Evolutionary conservation across 2,113 vertebrate genomes (phyloP), one percentile per base, ranked within the genome.

Genomic region (Amblyopsis rosae): DNA sequence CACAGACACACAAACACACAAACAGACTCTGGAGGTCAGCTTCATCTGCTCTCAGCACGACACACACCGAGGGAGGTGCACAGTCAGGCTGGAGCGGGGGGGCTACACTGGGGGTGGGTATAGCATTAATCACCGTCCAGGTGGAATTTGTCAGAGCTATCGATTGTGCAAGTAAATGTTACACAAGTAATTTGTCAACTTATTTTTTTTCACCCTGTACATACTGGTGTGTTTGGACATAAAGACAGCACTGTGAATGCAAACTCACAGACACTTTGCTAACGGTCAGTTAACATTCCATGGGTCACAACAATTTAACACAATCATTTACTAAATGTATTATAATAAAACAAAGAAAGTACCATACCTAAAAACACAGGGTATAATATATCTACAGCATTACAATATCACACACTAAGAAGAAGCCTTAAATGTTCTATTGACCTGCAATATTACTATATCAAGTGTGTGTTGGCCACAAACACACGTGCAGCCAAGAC

Each of bases 111-210:
- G 77, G 82, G 87, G 79, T 81, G 92, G 89, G 91, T 86, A 75
- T 90, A 82, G 91, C 91, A 96, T 95, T 96, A 95, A 96, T 97
- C 93, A 96, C 90, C 87, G 93, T 94, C 94, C 92, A 94, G 94
- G 90, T 89, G 93, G 93, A 95, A 95, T 96, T 96, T 95, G 92
- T 95, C 94, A 94, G 92, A 87, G 91, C 89, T 95, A 96, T 95
- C 87, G 94, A 97, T 96, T 94, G 94, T 91, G 92, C 94, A 96
- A 94, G 92, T 94, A 93, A 95, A 95, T 96, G 96, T 97, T 96
- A 95, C 92, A 94, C 85, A 92, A 95, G 91, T 94, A 93, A 94
- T 95, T 96, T 95, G 93, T 97, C 93, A 93, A 91, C 84, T 93
- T 93, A 9, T 51, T 55, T 17, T 62, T 64, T 49, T 13, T 93